Percentiles rank a stretch among this genome's conserved stretches.
Conservation (phyloP, 2,113 vertebrate genomes). For the Erythrocebus patas region DNA sequence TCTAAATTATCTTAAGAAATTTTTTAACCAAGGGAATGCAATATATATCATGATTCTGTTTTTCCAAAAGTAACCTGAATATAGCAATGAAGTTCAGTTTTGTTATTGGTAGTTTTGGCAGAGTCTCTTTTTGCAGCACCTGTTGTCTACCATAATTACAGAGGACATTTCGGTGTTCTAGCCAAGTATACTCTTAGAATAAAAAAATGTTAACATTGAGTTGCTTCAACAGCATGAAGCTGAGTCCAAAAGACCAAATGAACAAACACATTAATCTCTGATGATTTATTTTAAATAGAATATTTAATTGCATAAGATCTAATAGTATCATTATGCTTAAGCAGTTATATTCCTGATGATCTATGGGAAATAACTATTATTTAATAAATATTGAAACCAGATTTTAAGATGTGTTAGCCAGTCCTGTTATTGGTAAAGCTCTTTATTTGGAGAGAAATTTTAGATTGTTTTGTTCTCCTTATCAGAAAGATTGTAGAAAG, state of each 20-base stretch:
- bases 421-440: not conserved
- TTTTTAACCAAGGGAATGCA: not conserved
- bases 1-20: not conserved
- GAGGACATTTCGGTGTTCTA: not conserved
- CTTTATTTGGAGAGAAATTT: not conserved
- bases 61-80: slow-evolving; percentile 71
- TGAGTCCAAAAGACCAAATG: not conserved
- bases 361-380: not conserved
- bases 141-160: not conserved
- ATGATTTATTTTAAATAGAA: slow-evolving; percentile 21
- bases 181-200: not conserved
- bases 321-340: not conserved
- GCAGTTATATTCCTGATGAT: not conserved
- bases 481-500: not conserved
- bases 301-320: not conserved
- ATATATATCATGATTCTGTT: slow-evolving; percentile 32
- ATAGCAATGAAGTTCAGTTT: slow-evolving; percentile 13
- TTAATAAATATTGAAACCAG: not conserved
- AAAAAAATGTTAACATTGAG: not conserved
- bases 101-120: not conserved
- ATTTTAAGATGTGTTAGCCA: not conserved
- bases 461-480: not conserved
- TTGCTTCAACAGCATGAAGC: not conserved
- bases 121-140: not conserved
- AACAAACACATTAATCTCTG: not conserved